These are phyloP conservation scores for Parelbella ahira DNA, from an alignment of 2,888 invertebrate genomes.

Conservation along the genomic window DNA sequence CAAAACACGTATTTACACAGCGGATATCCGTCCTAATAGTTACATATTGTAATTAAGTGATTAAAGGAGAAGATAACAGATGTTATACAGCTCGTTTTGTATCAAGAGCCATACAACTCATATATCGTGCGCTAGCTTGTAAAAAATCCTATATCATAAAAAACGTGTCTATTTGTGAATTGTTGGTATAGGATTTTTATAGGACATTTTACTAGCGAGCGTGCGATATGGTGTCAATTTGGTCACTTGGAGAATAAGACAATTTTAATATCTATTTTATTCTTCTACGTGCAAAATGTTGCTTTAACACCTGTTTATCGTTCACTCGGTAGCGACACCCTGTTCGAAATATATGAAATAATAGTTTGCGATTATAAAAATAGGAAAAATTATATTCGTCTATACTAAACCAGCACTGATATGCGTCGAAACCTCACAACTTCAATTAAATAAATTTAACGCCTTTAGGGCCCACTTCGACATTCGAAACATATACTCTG, in stretches of 20 bases:
- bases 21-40: conserved; percentile 22
- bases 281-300: conserved; percentile 43
- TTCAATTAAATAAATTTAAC: conserved; percentile 54
- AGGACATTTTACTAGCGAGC: conserved; percentile 5
- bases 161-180: no score
- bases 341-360: conserved; percentile 32
- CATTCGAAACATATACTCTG: conserved; percentile 29
- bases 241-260: conserved; percentile 69
- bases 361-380: conserved; percentile 42
- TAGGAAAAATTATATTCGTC: conserved; percentile 45
- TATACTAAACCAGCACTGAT: conserved; percentile 56
- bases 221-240: conserved; percentile 40
- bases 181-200: no score
- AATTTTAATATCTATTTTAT: conserved; percentile 42
- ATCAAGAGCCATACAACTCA: conserved; percentile 16
- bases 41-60: conserved; percentile 11
- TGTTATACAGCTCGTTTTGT: conserved; percentile 7
- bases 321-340: conserved; percentile 32
- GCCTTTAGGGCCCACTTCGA: conserved; percentile 42
- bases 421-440: conserved; percentile 66
- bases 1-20: conserved; percentile 41
- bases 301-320: conserved; percentile 13
- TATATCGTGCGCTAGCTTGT: conserved; percentile 10
- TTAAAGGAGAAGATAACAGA: conserved; percentile 9
- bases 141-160: no score